These are phyloP conservation scores for Apistogramma diplotaenia DNA, from an alignment of 2,113 vertebrate species.

Conservation along the genomic window DNA sequence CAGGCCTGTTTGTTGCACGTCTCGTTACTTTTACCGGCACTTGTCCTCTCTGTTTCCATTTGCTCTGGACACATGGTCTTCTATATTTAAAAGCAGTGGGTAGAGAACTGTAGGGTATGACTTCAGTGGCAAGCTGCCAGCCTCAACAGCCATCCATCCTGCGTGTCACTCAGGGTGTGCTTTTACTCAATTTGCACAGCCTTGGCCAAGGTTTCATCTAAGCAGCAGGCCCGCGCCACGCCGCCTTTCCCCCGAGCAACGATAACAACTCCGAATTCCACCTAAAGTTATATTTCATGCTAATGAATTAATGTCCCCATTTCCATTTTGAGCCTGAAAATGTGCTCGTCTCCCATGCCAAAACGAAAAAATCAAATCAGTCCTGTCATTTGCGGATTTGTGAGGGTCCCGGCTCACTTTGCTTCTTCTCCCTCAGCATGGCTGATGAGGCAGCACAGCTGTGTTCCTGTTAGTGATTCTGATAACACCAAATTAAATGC, in stretches of 20 bases:
- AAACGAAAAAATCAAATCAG: slow-evolving; percentile 56
- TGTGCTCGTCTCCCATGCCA: slow-evolving; percentile 25
- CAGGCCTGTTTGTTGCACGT: not conserved
- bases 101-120: not conserved
- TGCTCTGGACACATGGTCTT: slow-evolving; percentile 36
- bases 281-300: slow-evolving; percentile 61
- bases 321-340: slow-evolving; percentile 50
- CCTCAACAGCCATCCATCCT: slow-evolving; percentile 18
- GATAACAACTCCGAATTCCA: slow-evolving; percentile 47
- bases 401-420: slow-evolving; percentile 24
- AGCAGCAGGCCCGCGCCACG: not conserved
- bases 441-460: slow-evolving; percentile 63
- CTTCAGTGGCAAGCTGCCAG: slow-evolving; percentile 13
- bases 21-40: slow-evolving; percentile 6
- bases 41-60: not conserved
- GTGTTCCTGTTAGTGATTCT: slow-evolving; percentile 58
- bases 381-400: slow-evolving; percentile 60
- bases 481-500: slow-evolving; percentile 56
- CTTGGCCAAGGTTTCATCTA: slow-evolving; percentile 27
- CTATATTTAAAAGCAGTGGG: slow-evolving; percentile 40
- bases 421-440: slow-evolving; percentile 11
- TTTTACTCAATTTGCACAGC: slow-evolving; percentile 44
- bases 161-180: slow-evolving; percentile 19
- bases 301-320: slow-evolving; percentile 60
- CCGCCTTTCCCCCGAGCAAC: slow-evolving; percentile 21